A percentile compares a stretch with the other conserved stretches of the same genome.
Evolutionary conservation across 30 jellyfish, hydroid and myxozoan species (phyloP).

Genomic region (Morbakka virulenta): DNA sequence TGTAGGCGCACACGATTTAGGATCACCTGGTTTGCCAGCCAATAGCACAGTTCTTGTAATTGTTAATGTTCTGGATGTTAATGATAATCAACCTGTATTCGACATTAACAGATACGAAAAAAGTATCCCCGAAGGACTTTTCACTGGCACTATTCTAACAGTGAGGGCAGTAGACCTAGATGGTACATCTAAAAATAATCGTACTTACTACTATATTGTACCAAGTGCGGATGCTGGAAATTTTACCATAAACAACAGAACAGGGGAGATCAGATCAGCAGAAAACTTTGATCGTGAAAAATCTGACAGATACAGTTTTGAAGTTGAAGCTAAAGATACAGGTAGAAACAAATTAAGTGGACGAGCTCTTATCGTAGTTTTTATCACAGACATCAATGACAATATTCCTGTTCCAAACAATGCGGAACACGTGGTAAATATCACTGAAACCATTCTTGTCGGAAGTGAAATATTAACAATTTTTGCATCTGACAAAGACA

Average conservation of each 20-base stretch:
- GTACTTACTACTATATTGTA: constrained; percentile 41
- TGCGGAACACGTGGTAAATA: constrained; percentile 20
- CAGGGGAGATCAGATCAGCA: constrained; percentile 35
- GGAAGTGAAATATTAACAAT: constrained; percentile 68
- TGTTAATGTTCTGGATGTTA: constrained; percentile 63
- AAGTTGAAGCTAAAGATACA: constrained; percentile 84
- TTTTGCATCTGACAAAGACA: constrained; percentile 79
- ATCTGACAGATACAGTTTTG: constrained; percentile 20
- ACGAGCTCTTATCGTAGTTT: constrained; percentile 44
- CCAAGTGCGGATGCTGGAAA: constrained; percentile 81
- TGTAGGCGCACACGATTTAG: not conserved
- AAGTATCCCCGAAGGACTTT: constrained; percentile 42
- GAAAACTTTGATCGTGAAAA: constrained; percentile 64
- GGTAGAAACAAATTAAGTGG: constrained; percentile 60
- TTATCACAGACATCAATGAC: constrained; percentile 69
- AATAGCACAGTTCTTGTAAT: constrained; percentile 41
- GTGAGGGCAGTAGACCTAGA: constrained; percentile 85
- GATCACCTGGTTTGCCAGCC: constrained; percentile 6
- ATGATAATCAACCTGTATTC: constrained; percentile 84
- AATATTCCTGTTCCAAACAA: constrained; percentile 68
- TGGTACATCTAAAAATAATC: constrained; percentile 42
- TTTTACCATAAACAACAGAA: constrained; percentile 56
- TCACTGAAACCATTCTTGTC: constrained; percentile 35
- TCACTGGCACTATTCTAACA: constrained; percentile 36
- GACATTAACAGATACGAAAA: constrained; percentile 41